Conservation (phyloP, 2,797 vertebrate genomes). For the Alca torda region DNA sequence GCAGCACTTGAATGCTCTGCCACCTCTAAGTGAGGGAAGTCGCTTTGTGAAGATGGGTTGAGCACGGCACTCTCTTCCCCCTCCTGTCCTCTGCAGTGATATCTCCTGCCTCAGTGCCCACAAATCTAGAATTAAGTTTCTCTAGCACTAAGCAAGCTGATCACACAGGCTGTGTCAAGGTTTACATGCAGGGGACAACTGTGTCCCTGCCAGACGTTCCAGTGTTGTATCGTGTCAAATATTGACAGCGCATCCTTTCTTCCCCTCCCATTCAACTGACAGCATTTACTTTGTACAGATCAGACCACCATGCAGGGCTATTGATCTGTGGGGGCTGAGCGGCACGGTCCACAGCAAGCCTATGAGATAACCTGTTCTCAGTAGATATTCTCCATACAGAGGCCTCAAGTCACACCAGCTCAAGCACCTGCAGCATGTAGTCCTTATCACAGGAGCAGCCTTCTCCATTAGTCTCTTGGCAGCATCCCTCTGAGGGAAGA, state of each 20-base stretch:
- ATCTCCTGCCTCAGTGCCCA: neutral
- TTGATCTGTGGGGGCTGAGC: conserved; percentile 18
- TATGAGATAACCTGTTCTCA: neutral
- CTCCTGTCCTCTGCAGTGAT: neutral
- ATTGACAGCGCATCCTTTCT: neutral
- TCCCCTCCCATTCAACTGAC: neutral
- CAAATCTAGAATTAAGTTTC: neutral
- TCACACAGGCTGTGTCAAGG: neutral
- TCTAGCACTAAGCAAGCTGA: neutral
- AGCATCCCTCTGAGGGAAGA: neutral
- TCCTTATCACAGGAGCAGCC: neutral
- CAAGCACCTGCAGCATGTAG: neutral
- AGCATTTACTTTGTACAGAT: neutral
- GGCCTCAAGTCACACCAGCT: neutral
- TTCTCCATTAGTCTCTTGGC: neutral
- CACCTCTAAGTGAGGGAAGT: neutral
- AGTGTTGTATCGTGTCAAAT: neutral
- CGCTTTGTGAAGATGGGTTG: neutral
- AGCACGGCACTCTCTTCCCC: neutral
- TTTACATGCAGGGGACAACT: neutral
- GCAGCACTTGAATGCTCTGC: neutral
- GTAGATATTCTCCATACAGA: neutral
- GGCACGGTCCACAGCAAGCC: neutral
- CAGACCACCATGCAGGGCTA: neutral
- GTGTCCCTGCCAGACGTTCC: neutral